Conservation (phyloP, 2,113 vertebrate genomes). For the Psettodes erumei region DNA sequence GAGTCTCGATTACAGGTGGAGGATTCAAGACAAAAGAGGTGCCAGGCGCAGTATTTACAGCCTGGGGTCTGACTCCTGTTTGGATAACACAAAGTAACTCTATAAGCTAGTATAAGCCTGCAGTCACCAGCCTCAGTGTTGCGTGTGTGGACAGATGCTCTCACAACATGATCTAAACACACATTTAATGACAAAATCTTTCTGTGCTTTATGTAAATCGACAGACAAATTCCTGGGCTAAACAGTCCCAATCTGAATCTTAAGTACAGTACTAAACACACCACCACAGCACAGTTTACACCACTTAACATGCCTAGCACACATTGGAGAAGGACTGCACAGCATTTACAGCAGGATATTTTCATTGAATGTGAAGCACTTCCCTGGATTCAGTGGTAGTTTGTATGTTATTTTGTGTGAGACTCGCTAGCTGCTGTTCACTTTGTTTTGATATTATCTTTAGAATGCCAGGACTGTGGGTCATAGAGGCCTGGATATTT, state of each 20-base stretch:
- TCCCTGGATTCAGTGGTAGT: conserved; percentile 16
- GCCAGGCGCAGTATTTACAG: not conserved
- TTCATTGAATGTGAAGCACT: not conserved
- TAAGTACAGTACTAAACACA: not conserved
- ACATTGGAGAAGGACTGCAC: not conserved
- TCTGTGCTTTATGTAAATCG: not conserved
- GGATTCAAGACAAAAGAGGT: not conserved
- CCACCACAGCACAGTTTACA: not conserved
- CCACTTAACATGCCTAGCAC: not conserved
- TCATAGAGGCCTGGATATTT: conserved; percentile 41
- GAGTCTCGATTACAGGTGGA: not conserved
- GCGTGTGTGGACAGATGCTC: not conserved
- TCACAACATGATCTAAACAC: not conserved
- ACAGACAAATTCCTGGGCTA: not conserved
- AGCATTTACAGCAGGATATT: conserved; percentile 4
- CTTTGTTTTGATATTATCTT: conserved; percentile 19
- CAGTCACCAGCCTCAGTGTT: not conserved
- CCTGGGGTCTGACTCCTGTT: not conserved
- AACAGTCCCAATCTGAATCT: not conserved
- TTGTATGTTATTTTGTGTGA: conserved; percentile 3
- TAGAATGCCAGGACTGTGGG: conserved; percentile 10
- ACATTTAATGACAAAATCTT: not conserved
- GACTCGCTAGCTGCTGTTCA: conserved; percentile 3
- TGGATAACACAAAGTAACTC: no score
- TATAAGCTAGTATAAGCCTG: not conserved